A percentile compares a stretch with the other conserved stretches of the same genome.
Evolutionary conservation across 2,797 vertebrate species (phyloP).

Genomic region (Centroberyx gerrardi): DNA sequence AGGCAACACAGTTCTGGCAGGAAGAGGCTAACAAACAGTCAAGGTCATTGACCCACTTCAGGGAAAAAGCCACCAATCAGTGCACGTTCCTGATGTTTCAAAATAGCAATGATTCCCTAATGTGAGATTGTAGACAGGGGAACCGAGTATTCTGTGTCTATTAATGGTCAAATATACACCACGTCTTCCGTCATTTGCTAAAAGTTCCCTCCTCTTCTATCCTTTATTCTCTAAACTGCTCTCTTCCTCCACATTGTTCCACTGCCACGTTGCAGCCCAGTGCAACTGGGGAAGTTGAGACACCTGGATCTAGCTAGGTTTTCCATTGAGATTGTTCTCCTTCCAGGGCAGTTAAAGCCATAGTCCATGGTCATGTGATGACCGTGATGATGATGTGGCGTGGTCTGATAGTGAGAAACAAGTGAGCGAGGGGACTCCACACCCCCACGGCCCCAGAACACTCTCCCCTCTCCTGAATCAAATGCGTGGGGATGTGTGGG

Average conservation of each 20-base stretch:
- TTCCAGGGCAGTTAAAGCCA: constrained; percentile 21
- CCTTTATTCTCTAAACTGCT: constrained; percentile 53
- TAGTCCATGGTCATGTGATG: constrained; percentile 42
- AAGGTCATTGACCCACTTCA: constrained; percentile 72
- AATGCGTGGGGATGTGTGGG: constrained; percentile 83
- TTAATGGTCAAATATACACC: constrained; percentile 53
- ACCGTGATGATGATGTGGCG: constrained; percentile 67
- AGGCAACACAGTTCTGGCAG: constrained; percentile 66
- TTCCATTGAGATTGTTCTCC: constrained; percentile 55
- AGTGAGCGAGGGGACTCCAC: constrained; percentile 64
- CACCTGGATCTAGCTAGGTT: constrained; percentile 71
- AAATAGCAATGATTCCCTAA: constrained; percentile 72
- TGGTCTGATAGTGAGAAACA: constrained; percentile 73
- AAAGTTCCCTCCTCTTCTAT: constrained; percentile 54
- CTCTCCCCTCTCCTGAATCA: constrained; percentile 57
- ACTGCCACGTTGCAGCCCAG: constrained; percentile 58
- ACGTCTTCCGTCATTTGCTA: constrained; percentile 52
- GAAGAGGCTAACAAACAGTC: constrained; percentile 74
- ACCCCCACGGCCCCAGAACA: constrained; percentile 56
- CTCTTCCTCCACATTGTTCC: constrained; percentile 79
- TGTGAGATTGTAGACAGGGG: constrained; percentile 18
- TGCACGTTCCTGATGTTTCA: constrained; percentile 68
- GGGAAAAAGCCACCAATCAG: constrained; percentile 60
- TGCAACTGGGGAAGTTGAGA: constrained; percentile 55
- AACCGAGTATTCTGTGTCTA: constrained; percentile 59